Conservation (phyloP, 1,140 invertebrate species). For the Caenorhabditis inopinata region DNA sequence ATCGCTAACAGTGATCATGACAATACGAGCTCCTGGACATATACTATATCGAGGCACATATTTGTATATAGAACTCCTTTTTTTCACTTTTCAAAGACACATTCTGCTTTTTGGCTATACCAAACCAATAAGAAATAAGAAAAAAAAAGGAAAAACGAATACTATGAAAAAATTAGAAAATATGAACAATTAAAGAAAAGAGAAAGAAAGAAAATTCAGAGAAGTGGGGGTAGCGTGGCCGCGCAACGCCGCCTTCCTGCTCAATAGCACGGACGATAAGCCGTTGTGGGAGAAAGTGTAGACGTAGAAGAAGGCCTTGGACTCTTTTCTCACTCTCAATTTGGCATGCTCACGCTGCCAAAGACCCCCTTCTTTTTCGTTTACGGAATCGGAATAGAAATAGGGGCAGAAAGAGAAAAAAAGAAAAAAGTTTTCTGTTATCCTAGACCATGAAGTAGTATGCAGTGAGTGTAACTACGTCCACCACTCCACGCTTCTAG, state of each 20-base stretch:
- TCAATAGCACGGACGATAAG: slow-evolving; percentile 31
- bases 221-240: background rate
- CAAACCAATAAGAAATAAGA: background rate
- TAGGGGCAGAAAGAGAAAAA: background rate
- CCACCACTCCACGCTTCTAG: background rate
- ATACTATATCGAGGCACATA: too few species aligned
- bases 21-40: too few species aligned
- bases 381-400: background rate
- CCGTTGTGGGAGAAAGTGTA: background rate
- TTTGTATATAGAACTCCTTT: too few species aligned
- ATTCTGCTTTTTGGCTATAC: background rate
- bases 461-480: slow-evolving; percentile 22
- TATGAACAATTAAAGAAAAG: background rate
- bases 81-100: background rate
- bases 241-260: slow-evolving; percentile 19
- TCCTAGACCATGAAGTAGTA: slow-evolving; percentile 18
- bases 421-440: background rate
- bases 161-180: background rate
- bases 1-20: too few species aligned
- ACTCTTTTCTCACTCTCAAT: slow-evolving; percentile 26
- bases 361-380: background rate
- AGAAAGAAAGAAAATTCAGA: background rate
- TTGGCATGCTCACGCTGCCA: background rate
- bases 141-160: background rate
- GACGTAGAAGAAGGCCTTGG: background rate